Percentiles rank a stretch among this genome's conserved stretches.
Conservation (phyloP, 2,888 invertebrate species). For the Epirrhoe alternata region DNA sequence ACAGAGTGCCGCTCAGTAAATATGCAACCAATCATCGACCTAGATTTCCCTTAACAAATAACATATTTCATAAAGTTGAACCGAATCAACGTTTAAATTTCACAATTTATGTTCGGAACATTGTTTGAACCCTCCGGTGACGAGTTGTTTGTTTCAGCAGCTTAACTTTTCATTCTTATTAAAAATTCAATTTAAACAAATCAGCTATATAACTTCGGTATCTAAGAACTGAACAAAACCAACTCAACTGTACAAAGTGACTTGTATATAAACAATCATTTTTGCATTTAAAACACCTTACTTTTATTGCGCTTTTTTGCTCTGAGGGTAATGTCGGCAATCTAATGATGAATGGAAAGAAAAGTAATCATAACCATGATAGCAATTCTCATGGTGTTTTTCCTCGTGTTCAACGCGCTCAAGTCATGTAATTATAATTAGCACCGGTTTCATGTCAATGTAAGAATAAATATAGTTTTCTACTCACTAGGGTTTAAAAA, state of each 20-base stretch:
- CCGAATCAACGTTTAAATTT: too few species aligned
- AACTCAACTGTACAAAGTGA: conserved; percentile 5
- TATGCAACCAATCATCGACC: conserved; percentile 26
- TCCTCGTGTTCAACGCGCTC: conserved; percentile 51
- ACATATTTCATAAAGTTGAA: background rate
- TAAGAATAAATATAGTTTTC: conserved; percentile 57
- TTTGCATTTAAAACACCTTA: conserved; percentile 58
- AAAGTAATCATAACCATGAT: conserved; percentile 48
- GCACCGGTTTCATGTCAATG: conserved; percentile 58
- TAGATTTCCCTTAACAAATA: background rate
- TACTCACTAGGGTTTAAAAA: conserved; percentile 2
- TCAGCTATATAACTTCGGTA: background rate
- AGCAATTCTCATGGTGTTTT: conserved; percentile 61
- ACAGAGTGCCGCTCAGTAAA: conserved; percentile 28
- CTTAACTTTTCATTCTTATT: background rate
- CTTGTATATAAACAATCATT: conserved; percentile 40
- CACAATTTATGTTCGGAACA: too few species aligned
- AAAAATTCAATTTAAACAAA: background rate
- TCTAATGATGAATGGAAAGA: conserved; percentile 43
- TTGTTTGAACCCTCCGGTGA: background rate
- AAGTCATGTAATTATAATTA: conserved; percentile 62
- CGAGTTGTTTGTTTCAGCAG: background rate
- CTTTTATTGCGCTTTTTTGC: conserved; percentile 59
- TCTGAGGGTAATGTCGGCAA: conserved; percentile 56
- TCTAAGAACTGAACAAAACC: conserved; percentile 4